Percentiles rank a stretch among this genome's conserved stretches.
Conservation (phyloP, 1,140 invertebrate genomes). For the Drosophila ohnishii region DNA sequence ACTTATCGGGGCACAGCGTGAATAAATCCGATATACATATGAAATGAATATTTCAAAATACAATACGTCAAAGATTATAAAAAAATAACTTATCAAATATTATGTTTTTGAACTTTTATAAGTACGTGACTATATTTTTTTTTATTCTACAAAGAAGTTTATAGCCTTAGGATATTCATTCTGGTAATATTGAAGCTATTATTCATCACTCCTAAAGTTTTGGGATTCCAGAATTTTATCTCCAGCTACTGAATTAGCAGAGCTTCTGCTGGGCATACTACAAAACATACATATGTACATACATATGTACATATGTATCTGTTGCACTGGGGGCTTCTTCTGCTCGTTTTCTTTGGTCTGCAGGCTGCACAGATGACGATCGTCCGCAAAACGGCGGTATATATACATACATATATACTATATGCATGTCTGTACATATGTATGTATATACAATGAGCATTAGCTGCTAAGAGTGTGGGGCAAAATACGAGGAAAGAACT, state of each 20-base stretch:
- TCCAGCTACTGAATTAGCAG: constrained; percentile 26
- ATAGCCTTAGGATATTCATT: background rate
- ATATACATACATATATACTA: constrained; percentile 1
- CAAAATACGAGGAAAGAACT: constrained; percentile 14
- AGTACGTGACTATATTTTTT: no score
- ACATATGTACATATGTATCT: background rate
- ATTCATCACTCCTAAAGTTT: background rate
- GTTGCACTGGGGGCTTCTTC: constrained; percentile 20
- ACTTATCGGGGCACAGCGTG: background rate
- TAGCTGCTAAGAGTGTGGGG: constrained; percentile 23
- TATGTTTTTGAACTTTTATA: no score
- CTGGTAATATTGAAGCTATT: background rate
- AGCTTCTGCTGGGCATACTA: constrained; percentile 1
- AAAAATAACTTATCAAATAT: background rate
- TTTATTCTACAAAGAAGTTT: background rate
- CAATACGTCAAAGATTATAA: background rate
- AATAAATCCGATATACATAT: background rate
- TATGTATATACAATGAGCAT: constrained; percentile 20
- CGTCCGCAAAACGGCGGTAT: constrained; percentile 17
- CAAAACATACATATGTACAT: background rate
- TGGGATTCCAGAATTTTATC: constrained; percentile 4
- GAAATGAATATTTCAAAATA: background rate
- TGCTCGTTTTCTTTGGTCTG: constrained; percentile 11
- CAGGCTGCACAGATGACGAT: constrained; percentile 47
- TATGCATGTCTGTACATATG: constrained; percentile 7